These are phyloP conservation scores for Fopius arisanus DNA, from an alignment of 1,140 invertebrate genomes.

Conservation along the genomic window DNA sequence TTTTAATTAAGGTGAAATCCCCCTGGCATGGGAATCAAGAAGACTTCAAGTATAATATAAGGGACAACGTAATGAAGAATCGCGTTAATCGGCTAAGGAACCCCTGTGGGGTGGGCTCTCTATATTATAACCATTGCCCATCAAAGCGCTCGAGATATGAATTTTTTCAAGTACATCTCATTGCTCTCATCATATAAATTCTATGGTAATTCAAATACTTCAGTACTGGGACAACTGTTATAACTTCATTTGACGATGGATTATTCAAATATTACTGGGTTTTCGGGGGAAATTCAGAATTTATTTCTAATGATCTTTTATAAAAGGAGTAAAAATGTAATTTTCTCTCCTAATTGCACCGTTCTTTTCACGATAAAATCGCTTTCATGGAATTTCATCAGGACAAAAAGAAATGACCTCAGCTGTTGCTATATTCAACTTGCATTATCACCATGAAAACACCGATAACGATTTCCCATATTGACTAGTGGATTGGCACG, in stretches of 20 bases:
- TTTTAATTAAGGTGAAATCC: conserved; percentile 47
- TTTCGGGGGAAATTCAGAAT: not conserved
- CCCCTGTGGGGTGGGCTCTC: not conserved
- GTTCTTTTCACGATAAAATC: too few relatives aligned
- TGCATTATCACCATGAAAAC: not conserved
- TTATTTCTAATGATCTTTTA: too few relatives aligned
- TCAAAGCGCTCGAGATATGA: not conserved
- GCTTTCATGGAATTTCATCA: not conserved
- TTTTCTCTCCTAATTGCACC: not conserved
- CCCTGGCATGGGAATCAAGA: conserved; percentile 21
- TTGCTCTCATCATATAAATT: not conserved
- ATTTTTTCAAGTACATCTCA: not conserved
- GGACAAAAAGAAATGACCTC: not conserved
- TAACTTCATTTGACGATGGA: not conserved
- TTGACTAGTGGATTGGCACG: not conserved
- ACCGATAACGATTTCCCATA: not conserved
- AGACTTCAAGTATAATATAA: not conserved
- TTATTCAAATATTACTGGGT: not conserved
- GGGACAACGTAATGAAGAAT: conserved; percentile 9
- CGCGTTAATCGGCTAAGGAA: conserved; percentile 8
- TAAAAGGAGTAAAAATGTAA: not conserved
- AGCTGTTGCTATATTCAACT: not conserved
- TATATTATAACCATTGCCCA: not conserved
- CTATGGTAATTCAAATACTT: not conserved
- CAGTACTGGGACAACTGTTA: not conserved